Evolutionary conservation across 30 jellyfish, hydroid and myxozoan genomes (phyloP).

Genomic region (Hydractinia symbiolongicarpus): DNA sequence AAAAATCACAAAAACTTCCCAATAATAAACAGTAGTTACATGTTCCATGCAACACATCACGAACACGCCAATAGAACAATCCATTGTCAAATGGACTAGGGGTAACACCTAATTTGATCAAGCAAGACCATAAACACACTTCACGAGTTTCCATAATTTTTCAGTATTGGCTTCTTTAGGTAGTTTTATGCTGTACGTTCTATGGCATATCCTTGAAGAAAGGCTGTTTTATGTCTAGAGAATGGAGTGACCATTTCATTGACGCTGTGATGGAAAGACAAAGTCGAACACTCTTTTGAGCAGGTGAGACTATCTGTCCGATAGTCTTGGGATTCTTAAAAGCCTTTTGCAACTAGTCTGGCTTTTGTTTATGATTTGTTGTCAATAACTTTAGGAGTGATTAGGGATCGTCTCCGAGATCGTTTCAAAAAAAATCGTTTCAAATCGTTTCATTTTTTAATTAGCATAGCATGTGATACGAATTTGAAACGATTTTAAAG

Average conservation of each 20-base stretch:
- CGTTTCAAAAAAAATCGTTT: too few species aligned
- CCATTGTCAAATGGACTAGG: too few species aligned
- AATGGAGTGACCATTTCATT: too few species aligned
- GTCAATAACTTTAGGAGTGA: constrained; percentile 22
- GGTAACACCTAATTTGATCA: constrained; percentile 21
- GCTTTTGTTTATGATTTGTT: constrained; percentile 13
- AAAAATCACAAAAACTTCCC: too few species aligned
- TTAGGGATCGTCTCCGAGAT: too few species aligned
- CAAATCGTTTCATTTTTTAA: too few species aligned
- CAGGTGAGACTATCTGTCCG: constrained; percentile 30
- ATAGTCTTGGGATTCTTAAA: neutral
- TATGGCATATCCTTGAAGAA: too few species aligned
- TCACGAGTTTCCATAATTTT: constrained; percentile 12
- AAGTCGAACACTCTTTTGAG: constrained; percentile 16
- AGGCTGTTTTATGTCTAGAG: too few species aligned
- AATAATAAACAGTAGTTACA: too few species aligned
- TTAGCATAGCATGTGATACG: too few species aligned
- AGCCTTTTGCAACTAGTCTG: constrained; percentile 33
- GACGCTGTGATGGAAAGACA: neutral
- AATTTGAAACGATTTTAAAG: too few species aligned
- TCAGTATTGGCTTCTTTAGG: constrained; percentile 22
- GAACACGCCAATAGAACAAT: neutral
- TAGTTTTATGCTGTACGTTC: constrained; percentile 8
- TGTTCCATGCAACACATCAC: constrained; percentile 1
- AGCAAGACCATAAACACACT: constrained; percentile 8